A percentile compares a stretch with the other conserved stretches of the same genome.
These are phyloP conservation scores for Cynaeus angustus DNA, from an alignment of 2,888 invertebrate genomes.

Conservation along the genomic window DNA sequence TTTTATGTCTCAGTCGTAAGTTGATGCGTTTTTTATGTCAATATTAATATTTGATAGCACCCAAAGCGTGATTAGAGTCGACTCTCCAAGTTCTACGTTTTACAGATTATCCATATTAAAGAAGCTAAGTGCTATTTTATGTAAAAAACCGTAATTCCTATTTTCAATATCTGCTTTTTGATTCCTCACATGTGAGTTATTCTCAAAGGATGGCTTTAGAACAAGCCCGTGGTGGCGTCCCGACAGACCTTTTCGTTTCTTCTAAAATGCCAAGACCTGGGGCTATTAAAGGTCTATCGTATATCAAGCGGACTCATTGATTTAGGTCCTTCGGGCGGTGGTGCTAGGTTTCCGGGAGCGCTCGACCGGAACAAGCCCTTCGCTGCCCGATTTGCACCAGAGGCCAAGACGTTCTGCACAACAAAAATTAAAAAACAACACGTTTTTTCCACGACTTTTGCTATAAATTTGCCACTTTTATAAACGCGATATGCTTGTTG, in stretches of 20 bases:
- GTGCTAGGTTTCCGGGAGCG: constrained; percentile 49
- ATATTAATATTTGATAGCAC: constrained; percentile 52
- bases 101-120: constrained; percentile 32
- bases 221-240: constrained; percentile 8
- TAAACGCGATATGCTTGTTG: constrained; percentile 2
- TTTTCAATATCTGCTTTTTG: constrained; percentile 10
- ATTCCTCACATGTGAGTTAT: constrained; percentile 13
- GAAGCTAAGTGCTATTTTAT: constrained; percentile 42
- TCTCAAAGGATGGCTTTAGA: constrained; percentile 16
- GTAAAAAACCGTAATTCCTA: constrained; percentile 19
- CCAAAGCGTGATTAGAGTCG: constrained; percentile 40
- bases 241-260: constrained; percentile 51
- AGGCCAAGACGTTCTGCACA: constrained; percentile 24
- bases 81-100: constrained; percentile 8
- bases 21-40: constrained; percentile 53
- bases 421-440: constrained; percentile 33
- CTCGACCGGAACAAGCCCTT: constrained; percentile 44
- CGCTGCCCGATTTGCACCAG: constrained; percentile 32
- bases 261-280: constrained; percentile 58
- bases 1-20: constrained; percentile 49
- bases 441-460: constrained; percentile 15
- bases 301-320: constrained; percentile 59
- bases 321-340: constrained; percentile 53
- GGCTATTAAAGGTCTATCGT: constrained; percentile 62
- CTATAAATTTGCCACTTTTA: constrained; percentile 25